phyloP scores from a whole-genome alignment of 2,797 vertebrate species.

The Xenentodon cancila region DNA sequence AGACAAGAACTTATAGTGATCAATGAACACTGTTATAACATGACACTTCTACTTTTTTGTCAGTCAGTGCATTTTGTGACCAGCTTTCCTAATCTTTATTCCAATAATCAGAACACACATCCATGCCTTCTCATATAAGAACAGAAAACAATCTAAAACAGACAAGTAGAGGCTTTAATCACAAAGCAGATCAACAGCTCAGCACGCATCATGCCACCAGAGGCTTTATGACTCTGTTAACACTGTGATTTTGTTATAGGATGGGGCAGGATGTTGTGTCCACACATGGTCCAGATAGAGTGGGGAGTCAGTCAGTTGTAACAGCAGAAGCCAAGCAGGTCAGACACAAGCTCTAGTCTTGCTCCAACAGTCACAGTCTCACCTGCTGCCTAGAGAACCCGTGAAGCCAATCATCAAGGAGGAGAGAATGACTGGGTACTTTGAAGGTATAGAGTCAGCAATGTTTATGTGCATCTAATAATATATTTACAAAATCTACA shows the following conservation, averaged over 20 bases:
- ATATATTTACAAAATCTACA: no score
- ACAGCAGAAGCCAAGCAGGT: conserved; percentile 8
- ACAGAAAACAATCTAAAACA: conserved; percentile 5
- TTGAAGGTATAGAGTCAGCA: neutral
- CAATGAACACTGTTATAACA: conserved; percentile 3
- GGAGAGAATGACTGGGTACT: conserved; percentile 16
- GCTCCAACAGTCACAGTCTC: conserved; percentile 37
- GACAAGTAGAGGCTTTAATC: conserved; percentile 21
- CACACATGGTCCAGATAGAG: conserved; percentile 6
- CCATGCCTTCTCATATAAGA: neutral
- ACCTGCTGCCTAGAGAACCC: conserved; percentile 48
- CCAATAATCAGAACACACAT: neutral
- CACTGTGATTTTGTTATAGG: conserved; percentile 28
- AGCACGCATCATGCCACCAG: conserved; percentile 9
- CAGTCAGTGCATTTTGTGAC: conserved; percentile 1
- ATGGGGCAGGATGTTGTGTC: conserved; percentile 6
- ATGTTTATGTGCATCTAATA: no score
- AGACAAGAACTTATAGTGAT: neutral
- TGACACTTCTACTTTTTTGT: neutral
- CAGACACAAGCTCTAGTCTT: conserved; percentile 21
- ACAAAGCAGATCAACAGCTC: conserved; percentile 40
- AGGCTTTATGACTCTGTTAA: conserved; percentile 32
- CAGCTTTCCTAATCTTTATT: conserved; percentile 10
- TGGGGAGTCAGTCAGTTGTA: conserved; percentile 23
- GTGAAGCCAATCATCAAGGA: conserved; percentile 28